Conservation (phyloP, 2,797 vertebrate species). For the Halcyon smyrnensis region DNA sequence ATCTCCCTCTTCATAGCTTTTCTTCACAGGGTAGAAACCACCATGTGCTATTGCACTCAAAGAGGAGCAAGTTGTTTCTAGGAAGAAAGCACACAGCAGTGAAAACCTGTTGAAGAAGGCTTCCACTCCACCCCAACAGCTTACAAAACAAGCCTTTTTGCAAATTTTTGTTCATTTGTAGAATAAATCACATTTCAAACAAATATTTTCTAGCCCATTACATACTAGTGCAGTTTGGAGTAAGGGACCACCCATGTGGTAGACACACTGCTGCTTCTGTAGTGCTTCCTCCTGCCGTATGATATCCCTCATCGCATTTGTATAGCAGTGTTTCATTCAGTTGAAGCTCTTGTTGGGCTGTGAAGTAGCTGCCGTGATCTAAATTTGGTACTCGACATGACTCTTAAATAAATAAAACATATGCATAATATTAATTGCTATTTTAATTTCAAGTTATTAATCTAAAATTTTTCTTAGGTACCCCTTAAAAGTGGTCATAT, state of each 20-base stretch:
- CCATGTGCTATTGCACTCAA: constrained; percentile 73
- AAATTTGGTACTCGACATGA: constrained; percentile 66
- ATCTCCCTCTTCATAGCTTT: constrained; percentile 78
- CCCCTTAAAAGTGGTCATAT: background rate
- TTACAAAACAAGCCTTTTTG: background rate
- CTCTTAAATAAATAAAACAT: constrained; percentile 45
- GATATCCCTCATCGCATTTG: constrained; percentile 65
- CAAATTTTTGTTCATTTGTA: background rate
- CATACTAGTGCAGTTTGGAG: constrained; percentile 76
- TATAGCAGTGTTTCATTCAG: constrained; percentile 54
- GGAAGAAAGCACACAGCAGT: background rate
- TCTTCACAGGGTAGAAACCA: constrained; percentile 75
- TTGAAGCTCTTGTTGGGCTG: constrained; percentile 15
- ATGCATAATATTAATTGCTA: background rate
- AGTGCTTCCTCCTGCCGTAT: constrained; percentile 25
- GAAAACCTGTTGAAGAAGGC: background rate
- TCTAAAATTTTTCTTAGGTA: background rate
- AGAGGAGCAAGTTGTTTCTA: constrained; percentile 73
- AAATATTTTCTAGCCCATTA: background rate
- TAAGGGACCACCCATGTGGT: constrained; percentile 55
- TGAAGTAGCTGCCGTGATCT: constrained; percentile 67
- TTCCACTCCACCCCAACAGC: background rate
- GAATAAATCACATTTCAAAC: background rate
- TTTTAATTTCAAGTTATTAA: background rate
- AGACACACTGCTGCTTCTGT: constrained; percentile 47